These are phyloP conservation scores for Linepithema humile DNA, from an alignment of 1,140 invertebrate genomes.

Conservation along the genomic window DNA sequence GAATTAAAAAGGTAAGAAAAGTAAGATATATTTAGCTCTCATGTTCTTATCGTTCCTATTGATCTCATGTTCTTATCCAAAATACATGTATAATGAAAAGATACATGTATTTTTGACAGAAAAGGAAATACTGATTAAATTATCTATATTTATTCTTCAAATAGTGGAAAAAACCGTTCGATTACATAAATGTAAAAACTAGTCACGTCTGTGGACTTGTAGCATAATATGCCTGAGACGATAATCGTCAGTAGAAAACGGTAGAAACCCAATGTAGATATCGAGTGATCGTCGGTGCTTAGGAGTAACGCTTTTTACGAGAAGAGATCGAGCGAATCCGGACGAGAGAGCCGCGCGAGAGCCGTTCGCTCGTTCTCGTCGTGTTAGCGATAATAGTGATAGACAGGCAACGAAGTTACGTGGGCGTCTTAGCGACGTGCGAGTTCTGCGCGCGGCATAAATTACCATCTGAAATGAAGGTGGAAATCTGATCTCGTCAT, in stretches of 20 bases:
- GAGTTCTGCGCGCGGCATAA: slow-evolving; percentile 62
- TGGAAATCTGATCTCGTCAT: slow-evolving; percentile 71
- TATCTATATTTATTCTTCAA: too few species aligned
- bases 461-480: slow-evolving; percentile 69
- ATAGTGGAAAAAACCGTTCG: background rate
- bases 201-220: background rate
- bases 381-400: slow-evolving; percentile 71
- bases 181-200: slow-evolving; percentile 5
- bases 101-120: too few species aligned
- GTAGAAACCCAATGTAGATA: background rate
- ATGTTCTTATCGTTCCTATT: background rate
- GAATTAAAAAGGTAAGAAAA: background rate
- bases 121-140: too few species aligned
- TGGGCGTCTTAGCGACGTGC: slow-evolving; percentile 69
- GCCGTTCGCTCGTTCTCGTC: slow-evolving; percentile 34
- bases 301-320: background rate
- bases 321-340: slow-evolving; percentile 20
- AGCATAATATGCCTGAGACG: background rate
- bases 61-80: too few species aligned
- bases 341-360: slow-evolving; percentile 13
- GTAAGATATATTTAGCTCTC: background rate
- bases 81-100: too few species aligned
- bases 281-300: slow-evolving; percentile 42
- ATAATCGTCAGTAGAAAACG: background rate
- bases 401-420: slow-evolving; percentile 69